Conservation (phyloP, 2,888 invertebrate species). For the Drosophila nigricruria region DNA sequence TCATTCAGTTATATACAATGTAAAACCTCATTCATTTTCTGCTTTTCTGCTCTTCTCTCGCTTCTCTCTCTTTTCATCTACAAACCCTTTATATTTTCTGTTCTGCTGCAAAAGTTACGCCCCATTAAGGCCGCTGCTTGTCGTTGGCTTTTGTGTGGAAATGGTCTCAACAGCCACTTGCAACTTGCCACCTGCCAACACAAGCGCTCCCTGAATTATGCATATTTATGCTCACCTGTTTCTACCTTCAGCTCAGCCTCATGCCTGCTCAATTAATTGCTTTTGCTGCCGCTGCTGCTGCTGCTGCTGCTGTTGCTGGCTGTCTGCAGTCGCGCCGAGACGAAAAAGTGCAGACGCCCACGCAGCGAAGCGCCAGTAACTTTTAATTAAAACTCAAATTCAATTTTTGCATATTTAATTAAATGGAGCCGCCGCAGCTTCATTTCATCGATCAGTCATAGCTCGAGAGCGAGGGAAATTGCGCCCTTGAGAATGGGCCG, state of each 20-base stretch:
- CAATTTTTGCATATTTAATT: constrained; percentile 77
- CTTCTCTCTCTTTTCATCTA: neutral
- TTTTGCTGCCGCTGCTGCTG: constrained; percentile 64
- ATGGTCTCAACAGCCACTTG: constrained; percentile 41
- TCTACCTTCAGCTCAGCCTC: constrained; percentile 9
- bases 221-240: constrained; percentile 75
- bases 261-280: constrained; percentile 62
- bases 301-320: constrained; percentile 42
- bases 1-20: neutral
- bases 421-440: constrained; percentile 37
- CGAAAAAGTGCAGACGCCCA: constrained; percentile 42
- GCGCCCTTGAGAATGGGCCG: constrained; percentile 70
- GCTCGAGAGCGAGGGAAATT: constrained; percentile 28
- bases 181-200: constrained; percentile 26
- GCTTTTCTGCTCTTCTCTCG: neutral
- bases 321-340: constrained; percentile 18
- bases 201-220: constrained; percentile 61
- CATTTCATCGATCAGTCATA: constrained; percentile 33
- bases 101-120: constrained; percentile 13
- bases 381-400: constrained; percentile 80
- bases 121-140: constrained; percentile 34
- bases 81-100: constrained; percentile 9
- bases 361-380: constrained; percentile 38
- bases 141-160: constrained; percentile 41
- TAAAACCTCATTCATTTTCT: neutral